Base-by-base conservation (phyloP, 2,113 vertebrate species). In the Haemorhous mexicanus region DNA sequence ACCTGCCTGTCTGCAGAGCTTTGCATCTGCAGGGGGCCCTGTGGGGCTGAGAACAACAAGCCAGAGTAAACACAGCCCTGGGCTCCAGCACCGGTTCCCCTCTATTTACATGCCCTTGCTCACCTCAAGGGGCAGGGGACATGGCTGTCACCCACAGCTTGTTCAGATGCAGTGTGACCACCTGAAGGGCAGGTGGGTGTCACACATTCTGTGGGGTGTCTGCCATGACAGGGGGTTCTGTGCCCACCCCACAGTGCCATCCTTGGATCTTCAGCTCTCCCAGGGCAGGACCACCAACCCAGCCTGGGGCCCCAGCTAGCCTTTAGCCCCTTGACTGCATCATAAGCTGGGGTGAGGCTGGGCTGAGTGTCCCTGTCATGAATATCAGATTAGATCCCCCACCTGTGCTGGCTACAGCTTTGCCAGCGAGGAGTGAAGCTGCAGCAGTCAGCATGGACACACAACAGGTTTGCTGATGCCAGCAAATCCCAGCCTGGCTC, bases 391-490 rank as follows among this genome's bases (percentile, higher is more conserved):
- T 41, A 89, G 89, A 85, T 64, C 67, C 73, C 32, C 24, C 16
- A 30, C 28, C 62, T 23, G 2, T 72, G 58, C 74, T 75, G 61
- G 43, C 85, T 94, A 3, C 46, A 33, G 62, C 67, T 76, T 75
- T 49, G 66, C 73, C 43, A 4, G 78, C 26, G 12, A 69, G 49
- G 44, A 89, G 43, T 0, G 53, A 91, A 91, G 52, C 89, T 80
- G 83, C 92, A 93, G 91, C 85, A 72, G 82, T 90, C 92, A 96
- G 81, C 94, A 93, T 0, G 6, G 85, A 43, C 80, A 68, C 77
- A 94, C 88, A 86, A 84, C 93, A 77, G 53, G 76, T 91, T 90
- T 90, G 87, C 91, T 91, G 94, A 94, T 62, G 76, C 53, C 79
- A 90, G 84, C 89, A 91, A 76, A 94, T 82, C 73, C 72, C 2